These are phyloP conservation scores for Drosophila paucipuncta DNA, from an alignment of 2,888 invertebrate species.

Conservation along the genomic window DNA sequence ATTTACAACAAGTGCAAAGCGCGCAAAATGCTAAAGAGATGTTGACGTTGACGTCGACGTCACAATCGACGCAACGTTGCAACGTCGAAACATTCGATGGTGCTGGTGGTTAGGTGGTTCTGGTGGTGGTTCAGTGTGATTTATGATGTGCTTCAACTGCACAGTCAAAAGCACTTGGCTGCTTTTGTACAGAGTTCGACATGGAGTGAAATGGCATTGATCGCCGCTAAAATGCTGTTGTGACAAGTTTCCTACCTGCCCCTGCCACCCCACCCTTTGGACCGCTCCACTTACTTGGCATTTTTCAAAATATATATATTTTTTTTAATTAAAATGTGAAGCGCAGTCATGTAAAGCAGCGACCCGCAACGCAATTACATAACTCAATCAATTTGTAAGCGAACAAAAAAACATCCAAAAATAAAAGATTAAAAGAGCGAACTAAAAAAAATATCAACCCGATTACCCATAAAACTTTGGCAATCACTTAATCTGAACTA, in stretches of 20 bases:
- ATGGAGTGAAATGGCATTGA: constrained; percentile 77
- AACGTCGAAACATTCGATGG: constrained; percentile 7
- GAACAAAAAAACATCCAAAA: constrained; percentile 15
- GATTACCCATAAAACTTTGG: constrained; percentile 53
- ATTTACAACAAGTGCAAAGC: constrained; percentile 80
- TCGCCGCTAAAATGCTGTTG: constrained; percentile 69
- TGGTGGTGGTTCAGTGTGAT: constrained; percentile 54
- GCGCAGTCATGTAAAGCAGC: constrained; percentile 71
- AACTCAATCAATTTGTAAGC: constrained; percentile 84
- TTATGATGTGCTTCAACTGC: constrained; percentile 76
- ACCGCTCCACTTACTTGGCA: constrained; percentile 5
- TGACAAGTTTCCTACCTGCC: constrained; percentile 50
- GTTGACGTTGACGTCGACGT: constrained; percentile 41
- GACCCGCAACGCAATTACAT: constrained; percentile 74
- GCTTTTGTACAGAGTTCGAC: constrained; percentile 52
- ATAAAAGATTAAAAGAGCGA: not conserved
- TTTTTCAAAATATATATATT: constrained; percentile 6
- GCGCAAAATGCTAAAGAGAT: constrained; percentile 72
- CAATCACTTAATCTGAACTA: constrained; percentile 81
- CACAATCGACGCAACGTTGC: constrained; percentile 21
- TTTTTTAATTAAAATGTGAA: constrained; percentile 76
- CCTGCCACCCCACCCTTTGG: not conserved
- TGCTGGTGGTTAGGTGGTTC: not conserved
- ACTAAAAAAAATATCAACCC: constrained; percentile 12
- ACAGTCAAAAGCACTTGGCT: constrained; percentile 34